Conservation (phyloP, 2,888 invertebrate genomes). For the Epinotia brunnichana region DNA sequence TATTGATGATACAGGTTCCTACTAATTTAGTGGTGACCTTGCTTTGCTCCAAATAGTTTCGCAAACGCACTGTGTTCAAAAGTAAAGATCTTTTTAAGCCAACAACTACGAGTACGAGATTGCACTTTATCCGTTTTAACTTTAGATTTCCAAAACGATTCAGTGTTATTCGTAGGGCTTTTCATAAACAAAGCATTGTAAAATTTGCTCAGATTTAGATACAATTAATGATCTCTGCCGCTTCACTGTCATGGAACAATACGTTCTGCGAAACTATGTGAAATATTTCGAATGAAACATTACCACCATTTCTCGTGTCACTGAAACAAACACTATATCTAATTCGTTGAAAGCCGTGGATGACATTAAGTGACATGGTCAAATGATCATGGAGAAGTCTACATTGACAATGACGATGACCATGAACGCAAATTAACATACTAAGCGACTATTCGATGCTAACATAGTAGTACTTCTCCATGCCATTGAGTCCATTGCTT, state of each 20-base stretch:
- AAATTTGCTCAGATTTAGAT: too few species aligned
- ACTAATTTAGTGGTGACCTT: background rate
- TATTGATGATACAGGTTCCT: background rate
- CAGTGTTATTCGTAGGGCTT: too few species aligned
- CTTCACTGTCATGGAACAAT: background rate
- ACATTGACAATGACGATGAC: slow-evolving; percentile 55
- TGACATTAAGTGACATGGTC: slow-evolving; percentile 54
- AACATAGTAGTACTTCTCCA: slow-evolving; percentile 62
- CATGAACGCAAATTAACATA: slow-evolving; percentile 60
- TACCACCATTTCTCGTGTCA: slow-evolving; percentile 56
- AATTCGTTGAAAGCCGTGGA: slow-evolving; percentile 64
- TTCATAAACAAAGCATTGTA: too few species aligned
- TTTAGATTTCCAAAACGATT: too few species aligned
- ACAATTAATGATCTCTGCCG: too few species aligned
- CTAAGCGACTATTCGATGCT: slow-evolving; percentile 54
- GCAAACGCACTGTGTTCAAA: background rate
- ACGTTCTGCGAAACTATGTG: slow-evolving; percentile 3
- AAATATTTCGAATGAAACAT: background rate
- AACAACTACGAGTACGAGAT: too few species aligned
- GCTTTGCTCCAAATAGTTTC: background rate
- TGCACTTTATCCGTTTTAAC: too few species aligned
- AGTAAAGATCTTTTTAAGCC: background rate
- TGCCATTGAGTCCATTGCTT: slow-evolving; percentile 52
- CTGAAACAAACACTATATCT: slow-evolving; percentile 60
- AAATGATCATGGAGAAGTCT: slow-evolving; percentile 69